Base-by-base conservation (phyloP, 2,797 vertebrate species). In the Malurus splendens region DNA sequence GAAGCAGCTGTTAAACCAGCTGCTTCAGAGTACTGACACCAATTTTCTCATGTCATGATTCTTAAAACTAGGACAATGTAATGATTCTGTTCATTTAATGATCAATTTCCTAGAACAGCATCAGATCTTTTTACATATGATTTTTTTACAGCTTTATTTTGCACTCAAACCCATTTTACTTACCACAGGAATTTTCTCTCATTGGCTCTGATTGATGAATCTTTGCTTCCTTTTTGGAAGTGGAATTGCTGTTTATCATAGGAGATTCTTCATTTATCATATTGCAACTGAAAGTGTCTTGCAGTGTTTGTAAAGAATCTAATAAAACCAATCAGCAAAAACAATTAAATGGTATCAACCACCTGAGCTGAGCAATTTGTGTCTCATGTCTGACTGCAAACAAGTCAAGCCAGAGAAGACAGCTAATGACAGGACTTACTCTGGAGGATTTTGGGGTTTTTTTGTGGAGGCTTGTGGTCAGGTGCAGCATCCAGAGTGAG, bases 401-500 rank as follows among this genome's bases (percentile, higher is more conserved):
- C 20, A 60, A 48, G 15, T 23, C 24, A 50, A 52, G 27, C 39
- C 57, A 65, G n/a, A 70, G 65, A 36, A 48, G 10, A 15, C 41
- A 80, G 45, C 14, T 44, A 10, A 3, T 24, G 42, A 6, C 24
- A 76, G 33, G 5, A 85, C 98, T 98, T 93, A 99, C 99, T 91
- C 76, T 95, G 98, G 22, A 89, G 91, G 54, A 88, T 78, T 78
- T 96, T 82, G 52, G 52, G 97, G 62, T 23, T 87, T 86, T 97
- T 96, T 51, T 97, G 97, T 14, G 95, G 97, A 13, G 98, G 99
- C 42, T 97, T 98, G 93, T 99, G 98, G 89, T 99, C 99, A 11
- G 99, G 99, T 38, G 98, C 98, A 68, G 99, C 99, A 93, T 99
- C 99, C 90, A 99, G 86, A 12, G 99, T 98, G 22, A 99, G 98